Evolutionary conservation across 1,140 invertebrate species (phyloP).

Genomic region (Tetramorium simillimum): DNA sequence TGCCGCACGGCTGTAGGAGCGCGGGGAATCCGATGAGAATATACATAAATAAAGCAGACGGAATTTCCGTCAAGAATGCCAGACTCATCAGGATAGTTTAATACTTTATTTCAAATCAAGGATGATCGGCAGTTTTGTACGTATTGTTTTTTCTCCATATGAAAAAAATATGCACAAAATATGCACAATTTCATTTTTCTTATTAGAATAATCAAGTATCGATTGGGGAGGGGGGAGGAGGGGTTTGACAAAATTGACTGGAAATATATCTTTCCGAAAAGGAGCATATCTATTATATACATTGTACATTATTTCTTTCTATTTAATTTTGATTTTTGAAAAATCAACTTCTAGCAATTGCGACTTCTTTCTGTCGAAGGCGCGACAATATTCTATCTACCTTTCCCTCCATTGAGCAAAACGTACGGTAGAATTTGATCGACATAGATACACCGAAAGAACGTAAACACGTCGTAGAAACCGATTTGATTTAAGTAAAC

Average conservation of each 20-base stretch:
- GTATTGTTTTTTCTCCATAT: background rate
- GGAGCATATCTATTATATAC: background rate
- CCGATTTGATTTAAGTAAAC: constrained; percentile 58
- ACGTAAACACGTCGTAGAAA: constrained; percentile 31
- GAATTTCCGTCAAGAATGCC: constrained; percentile 45
- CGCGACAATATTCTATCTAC: background rate
- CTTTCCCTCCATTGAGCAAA: background rate
- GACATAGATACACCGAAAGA: constrained; percentile 12
- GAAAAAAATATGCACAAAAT: background rate
- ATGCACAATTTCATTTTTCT: background rate
- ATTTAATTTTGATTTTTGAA: background rate
- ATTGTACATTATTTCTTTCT: background rate
- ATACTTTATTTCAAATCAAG: constrained; percentile 46
- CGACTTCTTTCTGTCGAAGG: background rate
- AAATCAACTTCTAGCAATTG: background rate
- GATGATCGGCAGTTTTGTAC: background rate
- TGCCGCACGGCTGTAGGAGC: background rate
- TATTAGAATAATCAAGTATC: background rate
- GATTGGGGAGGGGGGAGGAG: too few species aligned
- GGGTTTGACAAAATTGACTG: background rate
- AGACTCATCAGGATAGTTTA: constrained; percentile 1
- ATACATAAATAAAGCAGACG: constrained; percentile 64
- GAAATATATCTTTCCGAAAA: background rate
- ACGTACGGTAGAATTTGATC: constrained; percentile 22
- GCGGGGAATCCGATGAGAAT: constrained; percentile 54